Evolutionary conservation across 1,140 invertebrate genomes (phyloP).

Genomic region (Ectropis grisescens): DNA sequence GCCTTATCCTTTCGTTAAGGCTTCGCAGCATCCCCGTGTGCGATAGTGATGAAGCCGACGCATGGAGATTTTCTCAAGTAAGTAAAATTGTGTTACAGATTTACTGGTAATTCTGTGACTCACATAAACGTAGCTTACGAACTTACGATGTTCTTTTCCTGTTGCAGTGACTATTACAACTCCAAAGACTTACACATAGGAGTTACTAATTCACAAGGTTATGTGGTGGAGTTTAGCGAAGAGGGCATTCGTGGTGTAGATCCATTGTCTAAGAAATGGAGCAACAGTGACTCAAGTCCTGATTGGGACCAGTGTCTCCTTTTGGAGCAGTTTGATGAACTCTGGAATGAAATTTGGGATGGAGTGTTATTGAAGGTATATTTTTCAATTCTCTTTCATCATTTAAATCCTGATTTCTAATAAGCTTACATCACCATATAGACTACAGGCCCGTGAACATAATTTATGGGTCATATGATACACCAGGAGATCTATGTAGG

Average conservation of each 20-base stretch:
- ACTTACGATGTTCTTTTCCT: too few relatives aligned
- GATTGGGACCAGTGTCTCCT: constrained; percentile 80
- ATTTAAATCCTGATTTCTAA: constrained; percentile 1
- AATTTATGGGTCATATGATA: too few relatives aligned
- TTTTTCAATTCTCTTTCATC: constrained; percentile 5
- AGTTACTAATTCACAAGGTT: constrained; percentile 80
- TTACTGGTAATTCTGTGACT: background rate
- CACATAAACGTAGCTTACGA: too few relatives aligned
- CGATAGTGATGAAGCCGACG: constrained; percentile 84
- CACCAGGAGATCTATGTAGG: too few relatives aligned
- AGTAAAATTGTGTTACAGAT: constrained; percentile 26
- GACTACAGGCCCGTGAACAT: too few relatives aligned
- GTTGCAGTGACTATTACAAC: constrained; percentile 81
- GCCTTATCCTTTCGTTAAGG: constrained; percentile 83
- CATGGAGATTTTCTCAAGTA: constrained; percentile 86
- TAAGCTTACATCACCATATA: too few relatives aligned
- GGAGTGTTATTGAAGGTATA: constrained; percentile 74
- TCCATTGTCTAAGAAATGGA: constrained; percentile 45
- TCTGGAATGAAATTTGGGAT: constrained; percentile 85
- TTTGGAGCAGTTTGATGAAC: constrained; percentile 74
- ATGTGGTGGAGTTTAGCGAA: constrained; percentile 83
- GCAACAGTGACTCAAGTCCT: constrained; percentile 32
- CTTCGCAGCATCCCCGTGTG: constrained; percentile 79
- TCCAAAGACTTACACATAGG: constrained; percentile 86
- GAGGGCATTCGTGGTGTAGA: constrained; percentile 74